Base-by-base conservation (phyloP, 64 coral and sea anemone genomes). In the Trachythela sp. region DNA sequence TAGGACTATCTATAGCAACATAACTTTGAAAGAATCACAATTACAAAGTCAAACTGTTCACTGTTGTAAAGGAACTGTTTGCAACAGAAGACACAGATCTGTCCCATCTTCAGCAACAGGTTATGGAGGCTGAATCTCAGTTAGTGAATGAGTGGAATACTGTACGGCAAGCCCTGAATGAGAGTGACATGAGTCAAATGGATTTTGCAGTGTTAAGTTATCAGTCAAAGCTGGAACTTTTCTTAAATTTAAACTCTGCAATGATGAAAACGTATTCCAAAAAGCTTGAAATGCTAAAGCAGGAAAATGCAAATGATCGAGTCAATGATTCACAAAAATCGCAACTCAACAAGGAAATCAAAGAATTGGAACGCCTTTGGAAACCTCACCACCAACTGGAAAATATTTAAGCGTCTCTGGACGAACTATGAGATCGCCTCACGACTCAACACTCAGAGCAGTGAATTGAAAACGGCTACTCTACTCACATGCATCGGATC, bases 301-400 rank as follows among this genome's bases (percentile, higher is more conserved):
- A 64, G 56, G 75, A 39, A 39, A 35, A 37, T 35, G 75, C 33
- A 80, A 29, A 80, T 37, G 34, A 13, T 35, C 31, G 20, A 80
- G 37, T 80, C 0, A 80, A 9, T 39, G 33, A 80, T 35, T 80
- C 75, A 37, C 75, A 80, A 80, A 80, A 80, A 80, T n/a, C 8
- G 20, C 75, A 80, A 80, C 8, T 80, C 10, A 39, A 80, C 31
- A 80, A 39, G 32, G 75, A 80, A 39, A 80, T 80, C 31, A 80
- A 80, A 80, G 75, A 80, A 39, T 37, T 80, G 20, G 75, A 80
- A 39, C 2, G 33, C 37, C 37, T 80, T 39, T 80, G 90, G 85
- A 0, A 91, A 91, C 52, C 33, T 91, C 32, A 60, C 90, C 5
- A 43, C 40, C 31, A 91, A 91, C 10, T 86, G 84, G 90, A 91